A percentile compares a stretch with the other conserved stretches of the same genome.
Conservation (phyloP, 2,888 invertebrate genomes). For the Pyralis farinalis region DNA sequence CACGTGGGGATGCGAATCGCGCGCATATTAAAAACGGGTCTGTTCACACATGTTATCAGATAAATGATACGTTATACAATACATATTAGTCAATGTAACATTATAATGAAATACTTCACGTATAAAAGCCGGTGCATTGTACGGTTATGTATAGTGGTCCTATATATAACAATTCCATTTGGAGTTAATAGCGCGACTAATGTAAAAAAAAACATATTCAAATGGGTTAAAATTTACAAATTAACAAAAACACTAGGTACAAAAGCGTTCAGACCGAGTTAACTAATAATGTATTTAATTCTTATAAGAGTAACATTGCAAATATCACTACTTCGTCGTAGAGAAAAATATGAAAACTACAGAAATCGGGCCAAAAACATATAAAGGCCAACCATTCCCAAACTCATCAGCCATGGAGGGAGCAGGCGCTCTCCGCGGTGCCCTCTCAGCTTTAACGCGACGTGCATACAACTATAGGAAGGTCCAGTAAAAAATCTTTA, state of each 20-base stretch:
- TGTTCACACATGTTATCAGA: conserved; percentile 2
- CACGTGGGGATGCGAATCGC: conserved; percentile 19
- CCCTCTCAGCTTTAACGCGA: conserved; percentile 17
- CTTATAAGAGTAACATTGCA: conserved; percentile 69
- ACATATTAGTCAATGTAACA: conserved; percentile 37
- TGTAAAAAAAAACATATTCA: conserved; percentile 50
- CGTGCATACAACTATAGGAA: conserved; percentile 33
- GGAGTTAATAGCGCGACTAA: conserved; percentile 63
- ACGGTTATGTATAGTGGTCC: conserved; percentile 42
- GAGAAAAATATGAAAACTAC: conserved; percentile 20
- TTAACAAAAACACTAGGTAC: conserved; percentile 72
- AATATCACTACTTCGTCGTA: conserved; percentile 60
- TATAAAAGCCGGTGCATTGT: conserved; percentile 39
- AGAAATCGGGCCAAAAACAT: conserved; percentile 77
- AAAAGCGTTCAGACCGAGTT: conserved; percentile 64
- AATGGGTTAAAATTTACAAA: conserved; percentile 72
- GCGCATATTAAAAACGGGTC: conserved; percentile 26
- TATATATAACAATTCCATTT: conserved; percentile 47
- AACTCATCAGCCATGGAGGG: conserved; percentile 33
- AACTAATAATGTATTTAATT: conserved; percentile 56
- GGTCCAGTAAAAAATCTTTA: conserved; percentile 61
- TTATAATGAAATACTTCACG: conserved; percentile 25
- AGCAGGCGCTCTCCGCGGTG: not conserved
- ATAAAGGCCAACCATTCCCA: conserved; percentile 70
- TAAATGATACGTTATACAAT: conserved; percentile 32